phyloP scores from a whole-genome alignment of 2,888 invertebrate genomes.

The Argyresthia goedartella region DNA sequence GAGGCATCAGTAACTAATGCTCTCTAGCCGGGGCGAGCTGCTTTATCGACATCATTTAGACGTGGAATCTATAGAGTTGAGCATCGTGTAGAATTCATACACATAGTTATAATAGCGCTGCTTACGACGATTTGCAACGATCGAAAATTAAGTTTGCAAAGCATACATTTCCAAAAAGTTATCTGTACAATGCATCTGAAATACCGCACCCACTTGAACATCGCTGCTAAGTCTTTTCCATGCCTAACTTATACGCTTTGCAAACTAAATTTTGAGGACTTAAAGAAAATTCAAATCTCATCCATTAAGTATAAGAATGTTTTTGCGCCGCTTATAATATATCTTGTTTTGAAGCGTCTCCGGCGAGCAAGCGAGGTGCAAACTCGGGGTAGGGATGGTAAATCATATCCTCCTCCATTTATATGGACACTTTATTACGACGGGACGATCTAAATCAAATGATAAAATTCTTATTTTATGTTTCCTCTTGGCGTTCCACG shows the following conservation, averaged over 20 bases:
- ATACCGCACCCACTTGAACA: conserved; percentile 2
- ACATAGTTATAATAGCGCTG: too few species aligned
- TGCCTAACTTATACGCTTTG: neutral
- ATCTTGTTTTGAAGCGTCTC: conserved; percentile 37
- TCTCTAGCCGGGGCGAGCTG: conserved; percentile 1
- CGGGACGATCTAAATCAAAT: conserved; percentile 67
- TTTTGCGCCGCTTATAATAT: conserved; percentile 15
- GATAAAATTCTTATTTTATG: conserved; percentile 68
- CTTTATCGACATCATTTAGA: conserved; percentile 3
- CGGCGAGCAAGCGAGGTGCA: conserved; percentile 39
- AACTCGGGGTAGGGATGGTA: conserved; percentile 50
- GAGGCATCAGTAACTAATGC: conserved; percentile 1
- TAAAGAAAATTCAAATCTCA: conserved; percentile 5
- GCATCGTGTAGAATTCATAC: neutral
- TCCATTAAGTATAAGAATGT: conserved; percentile 7
- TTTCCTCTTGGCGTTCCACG: conserved; percentile 50
- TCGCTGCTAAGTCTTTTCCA: conserved; percentile 1
- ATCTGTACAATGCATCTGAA: conserved; percentile 2
- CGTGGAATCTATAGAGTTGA: neutral
- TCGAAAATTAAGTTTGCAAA: too few species aligned
- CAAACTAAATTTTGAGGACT: neutral
- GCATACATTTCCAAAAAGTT: too few species aligned
- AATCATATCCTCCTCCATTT: conserved; percentile 65
- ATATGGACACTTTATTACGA: conserved; percentile 68
- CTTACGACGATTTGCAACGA: too few species aligned